Percentiles rank a stretch among this genome's conserved stretches.
Evolutionary conservation across 1,140 invertebrate species (phyloP).

Genomic region (Drosophila azteca): DNA sequence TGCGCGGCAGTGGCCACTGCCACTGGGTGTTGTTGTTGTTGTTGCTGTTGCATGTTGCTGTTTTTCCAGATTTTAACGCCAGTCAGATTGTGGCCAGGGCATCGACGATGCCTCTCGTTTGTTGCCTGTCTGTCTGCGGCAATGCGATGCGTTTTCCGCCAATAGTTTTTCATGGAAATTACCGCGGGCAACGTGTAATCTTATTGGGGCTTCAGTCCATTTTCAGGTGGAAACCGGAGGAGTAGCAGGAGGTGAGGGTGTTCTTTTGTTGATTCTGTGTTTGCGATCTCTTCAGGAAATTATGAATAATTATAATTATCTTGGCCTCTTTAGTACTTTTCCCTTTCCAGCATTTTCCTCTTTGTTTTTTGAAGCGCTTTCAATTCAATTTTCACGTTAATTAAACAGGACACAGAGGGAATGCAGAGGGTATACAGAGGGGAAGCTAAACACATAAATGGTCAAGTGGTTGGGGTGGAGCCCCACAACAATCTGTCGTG

Average conservation of each 20-base stretch:
- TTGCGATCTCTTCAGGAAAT: slow-evolving; percentile 1
- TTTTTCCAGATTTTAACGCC: slow-evolving; percentile 60
- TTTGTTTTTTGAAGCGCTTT: slow-evolving; percentile 26
- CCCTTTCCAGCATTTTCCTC: slow-evolving; percentile 28
- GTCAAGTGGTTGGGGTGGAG: slow-evolving; percentile 25
- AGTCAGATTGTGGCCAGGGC: slow-evolving; percentile 53
- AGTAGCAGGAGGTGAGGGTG: slow-evolving; percentile 17
- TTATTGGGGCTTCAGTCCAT: too few relatives aligned
- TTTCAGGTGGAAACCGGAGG: too few relatives aligned
- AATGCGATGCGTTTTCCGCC: too few relatives aligned
- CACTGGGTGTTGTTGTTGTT: neutral
- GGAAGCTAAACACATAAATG: slow-evolving; percentile 30
- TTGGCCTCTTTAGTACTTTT: slow-evolving; percentile 12
- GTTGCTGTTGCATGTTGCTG: slow-evolving; percentile 28
- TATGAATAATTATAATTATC: slow-evolving; percentile 5
- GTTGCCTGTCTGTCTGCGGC: too few relatives aligned
- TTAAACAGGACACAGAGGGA: slow-evolving; percentile 53
- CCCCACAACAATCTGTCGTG: slow-evolving; percentile 54
- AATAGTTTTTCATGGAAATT: too few relatives aligned
- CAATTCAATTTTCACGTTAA: slow-evolving; percentile 73
- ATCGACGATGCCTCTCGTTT: slow-evolving; percentile 26
- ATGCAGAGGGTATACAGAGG: neutral
- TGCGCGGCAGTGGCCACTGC: neutral
- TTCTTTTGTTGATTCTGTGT: slow-evolving; percentile 24
- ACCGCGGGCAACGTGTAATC: too few relatives aligned